phyloP scores from a whole-genome alignment of 2,888 invertebrate species.

The Petrolisthes cinctipes region DNA sequence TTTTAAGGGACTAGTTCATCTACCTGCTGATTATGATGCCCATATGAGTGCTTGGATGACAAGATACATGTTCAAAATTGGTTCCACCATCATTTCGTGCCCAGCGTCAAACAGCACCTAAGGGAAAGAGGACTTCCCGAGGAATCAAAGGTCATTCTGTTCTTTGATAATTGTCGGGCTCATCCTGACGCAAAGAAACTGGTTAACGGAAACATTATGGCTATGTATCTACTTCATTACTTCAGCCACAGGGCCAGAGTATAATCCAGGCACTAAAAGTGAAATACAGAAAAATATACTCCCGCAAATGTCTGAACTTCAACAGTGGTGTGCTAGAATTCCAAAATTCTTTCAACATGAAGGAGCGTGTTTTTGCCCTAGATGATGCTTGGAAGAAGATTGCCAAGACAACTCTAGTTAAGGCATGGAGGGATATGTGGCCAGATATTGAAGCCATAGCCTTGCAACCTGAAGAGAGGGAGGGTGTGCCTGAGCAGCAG shows the following conservation, averaged over 20 bases:
- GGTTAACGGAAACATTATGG: constrained; percentile 18
- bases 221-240: not conserved
- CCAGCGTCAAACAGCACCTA: too few relatives aligned
- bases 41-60: too few relatives aligned
- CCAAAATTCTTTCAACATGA: not conserved
- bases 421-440: constrained; percentile 8
- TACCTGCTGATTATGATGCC: too few relatives aligned
- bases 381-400: not conserved
- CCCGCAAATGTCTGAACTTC: constrained; percentile 8
- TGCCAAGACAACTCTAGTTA: not conserved
- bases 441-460: not conserved
- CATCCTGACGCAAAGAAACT: constrained; percentile 17
- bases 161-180: constrained; percentile 3
- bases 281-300: not conserved
- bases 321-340: constrained; percentile 1
- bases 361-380: not conserved
- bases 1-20: too few relatives aligned
- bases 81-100: too few relatives aligned
- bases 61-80: too few relatives aligned
- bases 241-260: not conserved
- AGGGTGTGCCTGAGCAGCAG: too few relatives aligned
- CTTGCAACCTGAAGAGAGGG: constrained; percentile 8
- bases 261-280: not conserved
- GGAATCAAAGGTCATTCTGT: too few relatives aligned
- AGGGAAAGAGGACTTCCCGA: too few relatives aligned